phyloP scores from a whole-genome alignment of 1,140 invertebrate genomes.

The Cydia amplana region DNA sequence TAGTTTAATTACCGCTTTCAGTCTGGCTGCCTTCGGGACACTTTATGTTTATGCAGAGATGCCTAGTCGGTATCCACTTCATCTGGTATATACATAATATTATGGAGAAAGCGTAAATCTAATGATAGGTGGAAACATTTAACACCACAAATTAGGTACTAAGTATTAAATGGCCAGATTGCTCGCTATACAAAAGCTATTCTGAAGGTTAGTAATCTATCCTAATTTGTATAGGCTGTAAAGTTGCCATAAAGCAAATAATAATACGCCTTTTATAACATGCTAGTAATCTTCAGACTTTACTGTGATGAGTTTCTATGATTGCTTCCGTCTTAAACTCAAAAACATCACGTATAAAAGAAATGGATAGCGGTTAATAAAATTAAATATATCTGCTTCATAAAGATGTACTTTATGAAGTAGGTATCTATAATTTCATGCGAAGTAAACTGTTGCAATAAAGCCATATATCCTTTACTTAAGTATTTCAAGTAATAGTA shows the following conservation, averaged over 20 bases:
- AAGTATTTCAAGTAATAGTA: too few relatives aligned
- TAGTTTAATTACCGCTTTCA: conserved; percentile 74
- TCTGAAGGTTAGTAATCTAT: background rate
- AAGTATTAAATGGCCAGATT: background rate
- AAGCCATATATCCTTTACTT: too few relatives aligned
- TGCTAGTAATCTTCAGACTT: background rate
- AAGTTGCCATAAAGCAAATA: conserved; percentile 3
- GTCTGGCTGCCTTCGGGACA: conserved; percentile 51
- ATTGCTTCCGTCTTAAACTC: conserved; percentile 10
- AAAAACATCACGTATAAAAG: conserved; percentile 4
- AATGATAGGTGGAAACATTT: background rate
- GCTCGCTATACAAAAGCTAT: background rate
- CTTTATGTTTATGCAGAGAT: conserved; percentile 36
- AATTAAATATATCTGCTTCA: background rate
- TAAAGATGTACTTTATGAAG: background rate
- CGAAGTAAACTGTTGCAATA: too few relatives aligned
- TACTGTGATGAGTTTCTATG: conserved; percentile 14
- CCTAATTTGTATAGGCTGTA: conserved; percentile 3
- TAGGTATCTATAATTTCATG: background rate
- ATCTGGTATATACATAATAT: background rate
- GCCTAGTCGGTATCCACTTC: conserved; percentile 13
- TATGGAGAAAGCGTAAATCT: background rate
- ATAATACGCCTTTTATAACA: background rate
- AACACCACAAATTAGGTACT: background rate
- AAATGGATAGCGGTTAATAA: background rate